Conservation (phyloP, 2,888 invertebrate species). For the Tortricodes alternella region DNA sequence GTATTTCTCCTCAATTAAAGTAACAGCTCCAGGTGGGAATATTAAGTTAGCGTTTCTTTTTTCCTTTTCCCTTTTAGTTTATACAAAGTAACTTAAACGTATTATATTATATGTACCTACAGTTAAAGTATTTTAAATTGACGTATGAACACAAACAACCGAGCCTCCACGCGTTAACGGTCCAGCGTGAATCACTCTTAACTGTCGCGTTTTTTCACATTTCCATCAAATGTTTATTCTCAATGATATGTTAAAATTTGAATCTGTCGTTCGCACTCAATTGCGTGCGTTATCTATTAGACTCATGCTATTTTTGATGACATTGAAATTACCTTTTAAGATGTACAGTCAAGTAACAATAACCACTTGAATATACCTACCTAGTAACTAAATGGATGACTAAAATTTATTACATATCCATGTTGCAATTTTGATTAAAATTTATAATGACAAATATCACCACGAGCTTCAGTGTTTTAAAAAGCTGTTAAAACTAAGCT, state of each 20-base stretch:
- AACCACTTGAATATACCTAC: background rate
- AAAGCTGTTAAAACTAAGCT: conserved; percentile 6
- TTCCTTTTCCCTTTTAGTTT: too few species aligned
- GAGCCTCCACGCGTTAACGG: conserved; percentile 60
- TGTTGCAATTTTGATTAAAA: background rate
- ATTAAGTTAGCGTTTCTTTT: too few species aligned
- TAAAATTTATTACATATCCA: too few species aligned
- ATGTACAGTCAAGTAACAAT: background rate
- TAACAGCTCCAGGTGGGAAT: too few species aligned
- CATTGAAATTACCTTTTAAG: conserved; percentile 17
- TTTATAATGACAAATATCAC: conserved; percentile 4
- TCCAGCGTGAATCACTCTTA: conserved; percentile 72
- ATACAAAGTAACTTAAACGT: too few species aligned
- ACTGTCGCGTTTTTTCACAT: conserved; percentile 68
- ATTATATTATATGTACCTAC: background rate
- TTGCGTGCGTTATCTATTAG: conserved; percentile 11
- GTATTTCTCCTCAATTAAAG: too few species aligned
- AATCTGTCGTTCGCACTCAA: conserved; percentile 38
- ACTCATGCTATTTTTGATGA: conserved; percentile 18
- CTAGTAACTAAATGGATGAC: too few species aligned
- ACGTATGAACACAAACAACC: conserved; percentile 38
- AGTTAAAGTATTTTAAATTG: conserved; percentile 24
- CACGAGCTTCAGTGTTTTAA: background rate
- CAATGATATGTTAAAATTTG: conserved; percentile 61
- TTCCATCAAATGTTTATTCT: conserved; percentile 66